These are phyloP conservation scores for Nothobranchius furzeri DNA, from an alignment of 2,113 vertebrate genomes.

Conservation along the genomic window DNA sequence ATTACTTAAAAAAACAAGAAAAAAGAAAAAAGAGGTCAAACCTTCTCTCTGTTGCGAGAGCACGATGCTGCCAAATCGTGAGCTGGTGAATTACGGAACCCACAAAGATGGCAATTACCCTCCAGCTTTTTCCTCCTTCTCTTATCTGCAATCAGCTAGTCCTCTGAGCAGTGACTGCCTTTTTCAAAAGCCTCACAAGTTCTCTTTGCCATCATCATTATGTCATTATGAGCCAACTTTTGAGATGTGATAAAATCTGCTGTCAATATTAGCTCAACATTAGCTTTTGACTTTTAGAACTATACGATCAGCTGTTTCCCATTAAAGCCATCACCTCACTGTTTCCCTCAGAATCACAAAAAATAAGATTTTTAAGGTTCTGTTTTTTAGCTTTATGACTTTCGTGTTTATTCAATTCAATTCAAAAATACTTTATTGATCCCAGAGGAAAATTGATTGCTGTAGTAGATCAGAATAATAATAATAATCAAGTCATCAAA, in stretches of 20 bases:
- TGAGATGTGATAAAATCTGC: background rate
- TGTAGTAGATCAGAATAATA: too few relatives aligned
- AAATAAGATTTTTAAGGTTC: too few relatives aligned
- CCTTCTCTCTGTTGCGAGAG: background rate
- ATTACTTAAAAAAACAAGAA: background rate
- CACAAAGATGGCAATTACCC: constrained; percentile 20
- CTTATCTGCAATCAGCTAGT: constrained; percentile 18
- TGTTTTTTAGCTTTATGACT: background rate
- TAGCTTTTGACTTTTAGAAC: background rate
- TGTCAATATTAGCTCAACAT: background rate
- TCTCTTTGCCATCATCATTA: background rate
- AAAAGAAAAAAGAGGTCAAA: too few relatives aligned
- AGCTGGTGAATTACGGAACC: constrained; percentile 20
- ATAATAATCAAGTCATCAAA: too few relatives aligned
- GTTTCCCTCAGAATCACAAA: background rate
- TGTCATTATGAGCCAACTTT: background rate
- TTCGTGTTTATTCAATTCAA: too few relatives aligned
- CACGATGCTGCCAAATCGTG: background rate
- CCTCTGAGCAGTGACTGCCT: background rate
- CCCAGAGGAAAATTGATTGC: too few relatives aligned
- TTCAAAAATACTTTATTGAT: too few relatives aligned
- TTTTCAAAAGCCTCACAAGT: background rate
- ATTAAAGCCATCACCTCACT: background rate
- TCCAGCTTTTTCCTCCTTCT: background rate
- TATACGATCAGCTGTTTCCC: too few relatives aligned